Evolutionary conservation across 2,888 invertebrate species (phyloP).

Genomic region (Anarsia innoxiella): DNA sequence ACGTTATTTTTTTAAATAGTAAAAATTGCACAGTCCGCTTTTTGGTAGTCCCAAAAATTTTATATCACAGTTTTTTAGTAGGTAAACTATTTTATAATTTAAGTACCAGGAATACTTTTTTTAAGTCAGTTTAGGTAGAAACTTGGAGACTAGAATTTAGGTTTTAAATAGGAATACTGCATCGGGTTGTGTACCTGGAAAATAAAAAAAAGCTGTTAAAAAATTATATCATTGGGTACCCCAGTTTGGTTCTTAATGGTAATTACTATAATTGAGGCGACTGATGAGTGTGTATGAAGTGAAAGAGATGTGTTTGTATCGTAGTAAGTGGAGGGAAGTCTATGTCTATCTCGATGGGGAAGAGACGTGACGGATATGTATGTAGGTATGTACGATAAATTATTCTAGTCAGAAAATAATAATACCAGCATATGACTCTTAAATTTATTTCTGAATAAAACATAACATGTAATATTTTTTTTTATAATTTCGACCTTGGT

Average conservation of each 20-base stretch:
- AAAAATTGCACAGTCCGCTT: slow-evolving; percentile 30
- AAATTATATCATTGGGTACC: background rate
- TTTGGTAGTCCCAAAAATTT: slow-evolving; percentile 22
- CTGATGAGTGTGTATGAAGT: background rate
- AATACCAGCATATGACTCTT: too few species aligned
- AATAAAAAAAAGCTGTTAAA: slow-evolving; percentile 17
- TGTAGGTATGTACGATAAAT: too few species aligned
- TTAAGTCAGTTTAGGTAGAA: slow-evolving; percentile 59
- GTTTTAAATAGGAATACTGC: slow-evolving; percentile 51
- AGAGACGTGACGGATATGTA: too few species aligned
- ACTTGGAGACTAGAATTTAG: slow-evolving; percentile 64
- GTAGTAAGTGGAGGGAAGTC: too few species aligned
- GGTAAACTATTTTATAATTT: slow-evolving; percentile 33
- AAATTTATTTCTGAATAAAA: too few species aligned
- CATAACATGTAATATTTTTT: too few species aligned
- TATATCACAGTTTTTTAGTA: slow-evolving; percentile 42
- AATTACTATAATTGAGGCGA: background rate
- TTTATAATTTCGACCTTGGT: too few species aligned
- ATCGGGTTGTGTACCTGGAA: slow-evolving; percentile 36
- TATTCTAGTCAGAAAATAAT: too few species aligned
- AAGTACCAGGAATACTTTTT: slow-evolving; percentile 61
- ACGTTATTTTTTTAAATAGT: slow-evolving; percentile 29
- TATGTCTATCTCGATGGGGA: too few species aligned
- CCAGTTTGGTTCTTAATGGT: background rate
- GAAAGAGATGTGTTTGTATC: too few species aligned